Evolutionary conservation across 2,888 invertebrate genomes (phyloP).

Genomic region (Nephrotoma flavescens): DNA sequence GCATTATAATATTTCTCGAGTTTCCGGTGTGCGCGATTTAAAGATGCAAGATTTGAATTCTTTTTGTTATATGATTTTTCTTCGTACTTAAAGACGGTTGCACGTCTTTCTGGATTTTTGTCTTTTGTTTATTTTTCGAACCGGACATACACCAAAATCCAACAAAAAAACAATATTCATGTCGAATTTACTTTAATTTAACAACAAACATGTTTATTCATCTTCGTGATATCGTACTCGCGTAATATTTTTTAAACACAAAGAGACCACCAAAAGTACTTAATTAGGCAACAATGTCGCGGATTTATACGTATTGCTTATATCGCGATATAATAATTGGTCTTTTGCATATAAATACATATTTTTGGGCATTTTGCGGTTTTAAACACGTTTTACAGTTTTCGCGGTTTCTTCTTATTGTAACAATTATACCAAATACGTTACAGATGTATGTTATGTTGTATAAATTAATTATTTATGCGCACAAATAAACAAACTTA

Average conservation of each 20-base stretch:
- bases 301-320: background rate
- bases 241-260: background rate
- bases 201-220: background rate
- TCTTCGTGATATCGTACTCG: background rate
- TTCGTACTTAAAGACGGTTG: background rate
- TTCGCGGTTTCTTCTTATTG: background rate
- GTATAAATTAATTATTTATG: background rate
- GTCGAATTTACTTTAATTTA: background rate
- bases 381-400: background rate
- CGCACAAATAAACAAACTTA: background rate
- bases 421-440: background rate
- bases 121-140: background rate
- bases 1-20: background rate
- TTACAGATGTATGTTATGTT: background rate
- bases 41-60: background rate
- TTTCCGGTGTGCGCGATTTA: background rate
- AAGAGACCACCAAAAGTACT: background rate
- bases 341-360: background rate
- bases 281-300: background rate
- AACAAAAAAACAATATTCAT: background rate
- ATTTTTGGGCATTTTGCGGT: background rate
- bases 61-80: background rate
- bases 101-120: background rate
- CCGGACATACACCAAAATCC: background rate
- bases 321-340: background rate